Percentiles rank a stretch among this genome's conserved stretches.
Evolutionary conservation across 2,888 invertebrate genomes (phyloP).

Genomic region (Ormyrus labotus): DNA sequence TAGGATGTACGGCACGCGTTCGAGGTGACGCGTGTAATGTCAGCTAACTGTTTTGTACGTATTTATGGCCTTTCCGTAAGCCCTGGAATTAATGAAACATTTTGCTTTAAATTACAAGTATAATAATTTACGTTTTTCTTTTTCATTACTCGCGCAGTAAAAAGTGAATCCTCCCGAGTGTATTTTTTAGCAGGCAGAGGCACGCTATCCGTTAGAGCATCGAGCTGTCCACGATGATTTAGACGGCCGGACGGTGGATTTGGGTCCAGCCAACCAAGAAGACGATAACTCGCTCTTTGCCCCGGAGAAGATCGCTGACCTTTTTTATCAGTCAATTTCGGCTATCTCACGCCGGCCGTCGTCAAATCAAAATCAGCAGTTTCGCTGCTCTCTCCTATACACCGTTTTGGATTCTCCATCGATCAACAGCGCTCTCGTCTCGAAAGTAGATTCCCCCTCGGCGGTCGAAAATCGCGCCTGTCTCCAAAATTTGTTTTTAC

Average conservation of each 20-base stretch:
- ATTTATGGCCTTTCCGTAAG: too few relatives aligned
- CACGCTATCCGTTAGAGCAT: conserved; percentile 54
- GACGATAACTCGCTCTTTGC: conserved; percentile 61
- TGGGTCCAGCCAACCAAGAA: conserved; percentile 65
- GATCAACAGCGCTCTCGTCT: background rate
- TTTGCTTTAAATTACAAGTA: background rate
- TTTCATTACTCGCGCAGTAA: conserved; percentile 7
- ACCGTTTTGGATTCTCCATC: conserved; percentile 35
- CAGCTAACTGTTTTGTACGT: too few relatives aligned
- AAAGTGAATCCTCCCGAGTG: conserved; percentile 17
- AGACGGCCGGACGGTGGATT: conserved; percentile 62
- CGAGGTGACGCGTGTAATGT: too few relatives aligned
- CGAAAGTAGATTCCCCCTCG: too few relatives aligned
- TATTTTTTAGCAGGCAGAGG: conserved; percentile 47
- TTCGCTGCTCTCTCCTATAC: conserved; percentile 1
- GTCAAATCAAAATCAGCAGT: conserved; percentile 52
- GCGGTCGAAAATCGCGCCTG: too few relatives aligned
- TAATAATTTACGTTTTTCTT: background rate
- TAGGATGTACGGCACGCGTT: too few relatives aligned
- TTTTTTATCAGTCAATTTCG: conserved; percentile 57
- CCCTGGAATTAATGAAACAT: too few relatives aligned
- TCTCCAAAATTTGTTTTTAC: too few relatives aligned
- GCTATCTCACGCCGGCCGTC: conserved; percentile 34
- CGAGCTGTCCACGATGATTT: conserved; percentile 59
- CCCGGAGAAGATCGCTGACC: conserved; percentile 23